These are phyloP conservation scores for Tetraneura akinire DNA, from an alignment of 1,140 invertebrate species.

Conservation along the genomic window DNA sequence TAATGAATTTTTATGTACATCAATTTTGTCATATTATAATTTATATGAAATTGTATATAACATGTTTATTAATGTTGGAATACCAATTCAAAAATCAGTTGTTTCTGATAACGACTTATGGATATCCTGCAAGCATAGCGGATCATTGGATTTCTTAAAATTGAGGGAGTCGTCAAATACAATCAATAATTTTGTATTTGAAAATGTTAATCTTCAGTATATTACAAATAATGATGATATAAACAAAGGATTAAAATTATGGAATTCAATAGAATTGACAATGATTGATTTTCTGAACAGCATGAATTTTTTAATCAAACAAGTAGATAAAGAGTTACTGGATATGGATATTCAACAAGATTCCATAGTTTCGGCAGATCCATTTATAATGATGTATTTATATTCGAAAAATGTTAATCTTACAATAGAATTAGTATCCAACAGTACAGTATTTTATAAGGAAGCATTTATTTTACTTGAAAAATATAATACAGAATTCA, in stretches of 20 bases:
- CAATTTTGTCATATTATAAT: conserved; percentile 3
- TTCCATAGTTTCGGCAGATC: background rate
- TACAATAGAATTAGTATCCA: background rate
- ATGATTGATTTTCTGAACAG: background rate
- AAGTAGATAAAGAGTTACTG: background rate
- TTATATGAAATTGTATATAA: background rate
- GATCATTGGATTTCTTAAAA: background rate
- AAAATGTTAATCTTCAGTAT: background rate
- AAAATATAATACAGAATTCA: background rate
- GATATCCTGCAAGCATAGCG: background rate
- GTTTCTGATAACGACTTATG: background rate
- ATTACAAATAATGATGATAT: background rate
- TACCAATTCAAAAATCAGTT: background rate
- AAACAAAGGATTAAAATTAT: background rate
- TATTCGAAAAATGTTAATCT: background rate
- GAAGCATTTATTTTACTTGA: background rate
- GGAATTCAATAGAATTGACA: background rate
- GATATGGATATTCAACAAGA: background rate
- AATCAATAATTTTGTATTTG: background rate
- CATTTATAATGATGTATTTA: background rate
- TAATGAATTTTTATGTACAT: background rate
- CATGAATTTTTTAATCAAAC: background rate
- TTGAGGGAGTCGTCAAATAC: background rate
- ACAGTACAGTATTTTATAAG: background rate
- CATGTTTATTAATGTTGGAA: background rate